Evolutionary conservation across 2,888 invertebrate genomes (phyloP).

Genomic region (Nesidiocoris tenuis): DNA sequence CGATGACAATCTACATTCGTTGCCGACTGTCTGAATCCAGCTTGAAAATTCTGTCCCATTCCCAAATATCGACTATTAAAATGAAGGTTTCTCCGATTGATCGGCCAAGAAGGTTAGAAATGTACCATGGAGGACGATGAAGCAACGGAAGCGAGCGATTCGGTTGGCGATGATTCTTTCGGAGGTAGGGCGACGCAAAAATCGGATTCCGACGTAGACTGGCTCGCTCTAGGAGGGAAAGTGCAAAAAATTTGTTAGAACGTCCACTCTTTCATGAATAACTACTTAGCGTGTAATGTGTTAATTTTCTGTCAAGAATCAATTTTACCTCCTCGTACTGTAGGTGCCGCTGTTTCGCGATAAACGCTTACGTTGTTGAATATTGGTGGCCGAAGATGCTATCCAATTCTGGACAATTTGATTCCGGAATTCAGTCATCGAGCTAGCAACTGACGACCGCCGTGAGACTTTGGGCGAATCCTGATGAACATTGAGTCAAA

Average conservation of each 20-base stretch:
- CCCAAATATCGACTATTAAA: too few species aligned
- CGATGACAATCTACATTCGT: too few species aligned
- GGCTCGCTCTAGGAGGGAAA: background rate
- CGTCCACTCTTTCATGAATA: too few species aligned
- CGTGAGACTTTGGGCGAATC: background rate
- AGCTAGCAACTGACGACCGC: too few species aligned
- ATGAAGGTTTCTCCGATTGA: too few species aligned
- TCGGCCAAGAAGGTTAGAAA: too few species aligned
- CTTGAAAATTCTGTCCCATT: too few species aligned
- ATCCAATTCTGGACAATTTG: conserved; percentile 26
- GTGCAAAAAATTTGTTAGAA: too few species aligned
- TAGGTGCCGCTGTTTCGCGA: background rate
- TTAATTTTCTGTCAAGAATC: background rate
- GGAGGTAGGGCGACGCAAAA: background rate
- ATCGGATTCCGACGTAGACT: background rate
- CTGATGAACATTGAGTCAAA: too few species aligned
- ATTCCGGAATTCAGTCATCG: too few species aligned
- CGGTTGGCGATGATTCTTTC: background rate
- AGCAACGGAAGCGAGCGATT: background rate
- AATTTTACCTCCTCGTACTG: background rate
- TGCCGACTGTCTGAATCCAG: too few species aligned
- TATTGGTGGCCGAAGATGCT: background rate
- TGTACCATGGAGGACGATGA: background rate
- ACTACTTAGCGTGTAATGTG: too few species aligned
- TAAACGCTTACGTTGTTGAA: background rate